A percentile compares a stretch with the other conserved stretches of the same genome.
Evolutionary conservation across 2,113 vertebrate genomes (phyloP).

Genomic region (Tringa solitaria): DNA sequence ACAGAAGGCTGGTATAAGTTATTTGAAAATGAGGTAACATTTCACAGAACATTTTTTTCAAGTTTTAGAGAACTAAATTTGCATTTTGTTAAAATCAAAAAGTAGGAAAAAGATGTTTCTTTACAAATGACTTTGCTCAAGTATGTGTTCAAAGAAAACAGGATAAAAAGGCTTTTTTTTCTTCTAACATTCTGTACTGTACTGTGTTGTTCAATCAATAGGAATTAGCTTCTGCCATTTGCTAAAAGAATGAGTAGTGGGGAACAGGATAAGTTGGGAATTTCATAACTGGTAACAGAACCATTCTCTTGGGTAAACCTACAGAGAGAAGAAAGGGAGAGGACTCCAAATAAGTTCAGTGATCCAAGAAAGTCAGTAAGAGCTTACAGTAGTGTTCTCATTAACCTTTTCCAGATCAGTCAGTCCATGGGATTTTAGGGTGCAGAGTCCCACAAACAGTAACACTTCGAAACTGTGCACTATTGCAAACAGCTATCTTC

Average conservation of each 20-base stretch:
- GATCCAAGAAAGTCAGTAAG: constrained; percentile 74
- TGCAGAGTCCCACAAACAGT: constrained; percentile 22
- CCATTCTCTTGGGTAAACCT: constrained; percentile 99
- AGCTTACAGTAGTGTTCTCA: constrained; percentile 69
- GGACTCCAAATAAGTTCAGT: constrained; percentile 89
- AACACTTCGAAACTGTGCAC: neutral
- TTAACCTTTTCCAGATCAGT: constrained; percentile 78
- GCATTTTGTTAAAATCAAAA: constrained; percentile 86
- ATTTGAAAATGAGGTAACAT: constrained; percentile 96
- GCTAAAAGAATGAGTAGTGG: constrained; percentile 99
- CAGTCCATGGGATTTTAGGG: constrained; percentile 53
- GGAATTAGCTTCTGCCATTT: constrained; percentile 81
- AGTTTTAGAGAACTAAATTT: constrained; percentile 94
- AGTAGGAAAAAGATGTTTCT: constrained; percentile 85
- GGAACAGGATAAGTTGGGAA: constrained; percentile 95
- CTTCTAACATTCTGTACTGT: constrained; percentile 85
- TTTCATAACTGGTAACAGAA: constrained; percentile 99
- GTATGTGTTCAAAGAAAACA: constrained; percentile 85
- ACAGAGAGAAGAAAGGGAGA: constrained; percentile 94
- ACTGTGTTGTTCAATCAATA: constrained; percentile 78
- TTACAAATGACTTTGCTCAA: constrained; percentile 88
- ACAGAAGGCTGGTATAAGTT: constrained; percentile 88
- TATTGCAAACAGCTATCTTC: neutral
- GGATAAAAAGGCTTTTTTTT: constrained; percentile 78
- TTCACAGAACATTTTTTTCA: constrained; percentile 99